Evolutionary conservation across 2,888 invertebrate genomes (phyloP).

Genomic region (Sepioteuthis lessoniana): DNA sequence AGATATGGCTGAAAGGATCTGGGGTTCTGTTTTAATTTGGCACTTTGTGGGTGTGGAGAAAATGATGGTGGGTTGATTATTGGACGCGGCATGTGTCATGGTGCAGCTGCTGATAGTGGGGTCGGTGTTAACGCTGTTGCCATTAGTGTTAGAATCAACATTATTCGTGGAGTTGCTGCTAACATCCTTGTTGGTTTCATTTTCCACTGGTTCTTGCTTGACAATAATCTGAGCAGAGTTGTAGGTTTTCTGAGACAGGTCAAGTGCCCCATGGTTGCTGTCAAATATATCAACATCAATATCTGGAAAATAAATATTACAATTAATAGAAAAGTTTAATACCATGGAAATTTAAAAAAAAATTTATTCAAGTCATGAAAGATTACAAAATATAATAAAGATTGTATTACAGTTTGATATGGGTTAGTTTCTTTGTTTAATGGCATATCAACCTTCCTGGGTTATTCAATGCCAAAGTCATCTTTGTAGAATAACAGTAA

Average conservation of each 20-base stretch:
- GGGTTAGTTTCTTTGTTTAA: too few species aligned
- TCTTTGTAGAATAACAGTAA: too few species aligned
- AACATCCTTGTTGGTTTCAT: slow-evolving; percentile 51
- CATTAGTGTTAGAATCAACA: background rate
- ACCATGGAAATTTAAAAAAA: too few species aligned
- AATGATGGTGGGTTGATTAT: slow-evolving; percentile 75
- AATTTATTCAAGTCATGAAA: too few species aligned
- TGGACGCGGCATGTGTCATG: slow-evolving; percentile 49
- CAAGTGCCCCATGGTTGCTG: slow-evolving; percentile 78
- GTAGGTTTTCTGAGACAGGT: slow-evolving; percentile 80
- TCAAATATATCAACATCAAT: slow-evolving; percentile 90
- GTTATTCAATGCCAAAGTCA: too few species aligned
- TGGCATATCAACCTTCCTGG: too few species aligned
- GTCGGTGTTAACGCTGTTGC: slow-evolving; percentile 55
- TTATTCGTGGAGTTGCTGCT: slow-evolving; percentile 49
- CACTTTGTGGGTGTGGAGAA: slow-evolving; percentile 64
- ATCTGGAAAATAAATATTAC: slow-evolving; percentile 77
- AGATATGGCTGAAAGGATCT: slow-evolving; percentile 80
- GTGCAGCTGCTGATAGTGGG: slow-evolving; percentile 58
- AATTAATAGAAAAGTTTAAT: background rate
- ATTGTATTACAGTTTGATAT: too few species aligned
- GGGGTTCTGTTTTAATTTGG: slow-evolving; percentile 73
- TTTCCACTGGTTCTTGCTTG: slow-evolving; percentile 65
- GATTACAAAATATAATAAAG: too few species aligned
- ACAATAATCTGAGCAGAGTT: slow-evolving; percentile 54